Percentiles rank a stretch among this genome's conserved stretches.
phyloP scores from a whole-genome alignment of 2,888 invertebrate genomes.

The Bombyx huttoni region DNA sequence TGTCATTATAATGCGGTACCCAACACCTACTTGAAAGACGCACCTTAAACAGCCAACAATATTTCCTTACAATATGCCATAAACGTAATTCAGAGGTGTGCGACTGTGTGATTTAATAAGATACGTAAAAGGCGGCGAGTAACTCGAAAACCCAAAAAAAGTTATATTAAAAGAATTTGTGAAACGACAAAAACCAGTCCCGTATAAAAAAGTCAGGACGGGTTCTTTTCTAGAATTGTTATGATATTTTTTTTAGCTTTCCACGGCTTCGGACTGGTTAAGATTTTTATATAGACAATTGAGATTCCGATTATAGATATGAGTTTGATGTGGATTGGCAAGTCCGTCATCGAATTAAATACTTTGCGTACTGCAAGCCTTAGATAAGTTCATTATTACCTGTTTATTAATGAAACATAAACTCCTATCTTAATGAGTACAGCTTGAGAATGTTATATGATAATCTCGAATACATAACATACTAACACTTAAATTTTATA shows the following conservation, averaged over 20 bases:
- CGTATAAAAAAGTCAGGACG: background rate
- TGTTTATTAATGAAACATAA: constrained; percentile 27
- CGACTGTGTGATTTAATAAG: background rate
- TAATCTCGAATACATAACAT: constrained; percentile 26
- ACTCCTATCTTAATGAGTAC: constrained; percentile 19
- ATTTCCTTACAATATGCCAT: background rate
- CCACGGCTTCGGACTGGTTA: background rate
- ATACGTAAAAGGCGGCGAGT: background rate
- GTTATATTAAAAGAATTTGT: background rate
- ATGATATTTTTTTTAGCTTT: background rate
- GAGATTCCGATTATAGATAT: background rate
- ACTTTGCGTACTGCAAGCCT: background rate
- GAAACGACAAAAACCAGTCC: background rate
- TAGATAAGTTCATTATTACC: background rate
- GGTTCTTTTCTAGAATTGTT: background rate
- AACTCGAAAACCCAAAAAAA: background rate
- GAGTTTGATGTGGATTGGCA: background rate
- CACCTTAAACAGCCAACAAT: background rate
- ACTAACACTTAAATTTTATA: constrained; percentile 30
- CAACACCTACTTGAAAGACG: background rate
- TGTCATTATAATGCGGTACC: background rate
- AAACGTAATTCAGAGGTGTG: background rate
- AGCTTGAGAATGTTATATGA: constrained; percentile 23
- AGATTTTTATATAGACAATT: too few relatives aligned
- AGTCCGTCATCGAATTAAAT: background rate